Conservation (phyloP, 2,113 vertebrate genomes). For the Odontesthes bonariensis region DNA sequence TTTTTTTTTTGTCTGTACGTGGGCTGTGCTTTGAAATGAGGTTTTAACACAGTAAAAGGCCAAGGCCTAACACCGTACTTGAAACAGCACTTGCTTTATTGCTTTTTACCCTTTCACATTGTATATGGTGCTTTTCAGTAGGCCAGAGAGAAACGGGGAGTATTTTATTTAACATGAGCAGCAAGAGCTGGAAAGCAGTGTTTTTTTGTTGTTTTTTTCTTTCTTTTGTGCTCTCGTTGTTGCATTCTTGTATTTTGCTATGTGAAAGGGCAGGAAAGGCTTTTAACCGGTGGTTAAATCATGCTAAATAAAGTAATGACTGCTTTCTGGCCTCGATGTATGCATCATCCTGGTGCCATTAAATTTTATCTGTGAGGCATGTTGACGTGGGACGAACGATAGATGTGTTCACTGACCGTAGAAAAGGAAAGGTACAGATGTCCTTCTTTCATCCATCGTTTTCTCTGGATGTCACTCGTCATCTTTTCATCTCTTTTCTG, state of each 20-base stretch:
- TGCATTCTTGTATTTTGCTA: conserved; percentile 1
- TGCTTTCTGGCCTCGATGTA: neutral
- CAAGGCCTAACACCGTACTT: too few species aligned
- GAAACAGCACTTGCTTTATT: conserved; percentile 42
- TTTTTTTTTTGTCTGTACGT: conserved; percentile 14
- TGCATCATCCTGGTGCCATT: conserved; percentile 15
- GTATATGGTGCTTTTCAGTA: conserved; percentile 22
- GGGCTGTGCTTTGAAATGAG: conserved; percentile 50
- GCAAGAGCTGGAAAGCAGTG: conserved; percentile 12
- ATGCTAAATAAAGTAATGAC: neutral
- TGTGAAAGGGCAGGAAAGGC: neutral
- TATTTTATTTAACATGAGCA: conserved; percentile 44
- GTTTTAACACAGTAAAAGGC: conserved; percentile 42
- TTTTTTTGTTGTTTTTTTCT: too few species aligned
- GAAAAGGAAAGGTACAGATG: conserved; percentile 38
- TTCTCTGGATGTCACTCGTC: conserved; percentile 63
- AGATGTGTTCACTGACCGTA: conserved; percentile 30
- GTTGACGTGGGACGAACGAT: conserved; percentile 22
- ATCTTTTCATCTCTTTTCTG: conserved; percentile 72
- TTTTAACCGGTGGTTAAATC: conserved; percentile 2
- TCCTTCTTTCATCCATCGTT: conserved; percentile 41
- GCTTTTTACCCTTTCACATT: conserved; percentile 40
- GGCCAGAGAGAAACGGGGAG: conserved; percentile 23
- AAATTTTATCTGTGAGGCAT: conserved; percentile 13
- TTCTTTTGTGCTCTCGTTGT: neutral